Conservation (phyloP, 1,140 invertebrate genomes). For the Drosophila repletoides region DNA sequence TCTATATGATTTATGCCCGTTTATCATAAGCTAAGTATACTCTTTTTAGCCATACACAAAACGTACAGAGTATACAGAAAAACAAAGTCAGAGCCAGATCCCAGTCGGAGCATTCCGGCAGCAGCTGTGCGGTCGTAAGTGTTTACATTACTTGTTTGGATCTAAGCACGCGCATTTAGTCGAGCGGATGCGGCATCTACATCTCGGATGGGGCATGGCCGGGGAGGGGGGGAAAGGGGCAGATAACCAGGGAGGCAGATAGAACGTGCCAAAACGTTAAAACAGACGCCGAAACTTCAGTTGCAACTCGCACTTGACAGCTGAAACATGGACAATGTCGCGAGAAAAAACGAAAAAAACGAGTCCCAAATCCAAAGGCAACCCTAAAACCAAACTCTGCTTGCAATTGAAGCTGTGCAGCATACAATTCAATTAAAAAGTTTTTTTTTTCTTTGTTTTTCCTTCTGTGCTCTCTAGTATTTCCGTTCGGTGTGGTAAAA, state of each 20-base stretch:
- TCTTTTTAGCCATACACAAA: too few species aligned
- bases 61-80: too few species aligned
- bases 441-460: slow-evolving; percentile 35
- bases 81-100: neutral
- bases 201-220: neutral
- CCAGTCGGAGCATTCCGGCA: slow-evolving; percentile 26
- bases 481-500: slow-evolving; percentile 49
- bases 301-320: slow-evolving; percentile 16
- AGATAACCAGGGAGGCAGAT: slow-evolving; percentile 53
- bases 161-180: slow-evolving; percentile 66
- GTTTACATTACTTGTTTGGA: slow-evolving; percentile 77
- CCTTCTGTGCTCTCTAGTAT: slow-evolving; percentile 16
- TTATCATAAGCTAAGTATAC: too few species aligned
- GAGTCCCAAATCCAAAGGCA: neutral
- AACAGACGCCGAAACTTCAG: slow-evolving; percentile 47
- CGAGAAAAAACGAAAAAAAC: neutral
- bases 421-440: slow-evolving; percentile 77
- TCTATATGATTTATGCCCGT: too few species aligned
- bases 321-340: slow-evolving; percentile 25
- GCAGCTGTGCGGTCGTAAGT: slow-evolving; percentile 77
- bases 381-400: slow-evolving; percentile 4
- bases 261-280: slow-evolving; percentile 72
- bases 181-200: slow-evolving; percentile 25
- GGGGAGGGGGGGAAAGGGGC: neutral
- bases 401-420: slow-evolving; percentile 69